Percentiles rank a stretch among this genome's conserved stretches.
phyloP scores from a whole-genome alignment of 2,888 invertebrate genomes.

The Lypha dubia region DNA sequence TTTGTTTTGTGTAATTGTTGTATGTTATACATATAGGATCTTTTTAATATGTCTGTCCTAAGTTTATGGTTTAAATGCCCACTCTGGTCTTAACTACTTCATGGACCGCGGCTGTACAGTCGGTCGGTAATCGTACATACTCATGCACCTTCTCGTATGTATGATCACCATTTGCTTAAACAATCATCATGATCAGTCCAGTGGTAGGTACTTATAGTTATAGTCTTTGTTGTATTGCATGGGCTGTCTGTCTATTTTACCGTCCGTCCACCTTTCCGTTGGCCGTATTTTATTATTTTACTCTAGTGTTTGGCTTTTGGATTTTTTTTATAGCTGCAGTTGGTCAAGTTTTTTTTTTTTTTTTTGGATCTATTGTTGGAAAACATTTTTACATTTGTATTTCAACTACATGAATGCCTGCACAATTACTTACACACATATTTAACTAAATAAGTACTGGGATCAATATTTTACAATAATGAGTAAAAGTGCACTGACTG shows the following conservation, averaged over 20 bases:
- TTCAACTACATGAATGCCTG: constrained; percentile 37
- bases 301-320: constrained; percentile 48
- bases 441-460: not conserved
- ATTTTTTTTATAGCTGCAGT: constrained; percentile 28
- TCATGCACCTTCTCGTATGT: not conserved
- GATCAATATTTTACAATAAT: constrained; percentile 27
- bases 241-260: constrained; percentile 5
- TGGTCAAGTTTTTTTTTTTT: constrained; percentile 67
- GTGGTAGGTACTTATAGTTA: constrained; percentile 57
- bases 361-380: constrained; percentile 55
- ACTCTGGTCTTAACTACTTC: constrained; percentile 26
- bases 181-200: constrained; percentile 59
- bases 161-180: constrained; percentile 54
- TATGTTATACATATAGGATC: constrained; percentile 29
- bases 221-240: constrained; percentile 16
- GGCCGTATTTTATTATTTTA: constrained; percentile 50
- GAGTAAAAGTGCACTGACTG: not conserved
- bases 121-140: not conserved
- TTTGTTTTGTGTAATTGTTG: constrained; percentile 27
- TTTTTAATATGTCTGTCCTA: constrained; percentile 17
- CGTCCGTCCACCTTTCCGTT: constrained; percentile 13
- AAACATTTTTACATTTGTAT: constrained; percentile 52
- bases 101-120: not conserved
- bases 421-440: constrained; percentile 12
- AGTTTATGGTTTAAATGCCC: constrained; percentile 50